A percentile compares a stretch with the other conserved stretches of the same genome.
These are phyloP conservation scores for Rhizomys pruinosus DNA, from an alignment of 2,113 vertebrate genomes.

Conservation along the genomic window DNA sequence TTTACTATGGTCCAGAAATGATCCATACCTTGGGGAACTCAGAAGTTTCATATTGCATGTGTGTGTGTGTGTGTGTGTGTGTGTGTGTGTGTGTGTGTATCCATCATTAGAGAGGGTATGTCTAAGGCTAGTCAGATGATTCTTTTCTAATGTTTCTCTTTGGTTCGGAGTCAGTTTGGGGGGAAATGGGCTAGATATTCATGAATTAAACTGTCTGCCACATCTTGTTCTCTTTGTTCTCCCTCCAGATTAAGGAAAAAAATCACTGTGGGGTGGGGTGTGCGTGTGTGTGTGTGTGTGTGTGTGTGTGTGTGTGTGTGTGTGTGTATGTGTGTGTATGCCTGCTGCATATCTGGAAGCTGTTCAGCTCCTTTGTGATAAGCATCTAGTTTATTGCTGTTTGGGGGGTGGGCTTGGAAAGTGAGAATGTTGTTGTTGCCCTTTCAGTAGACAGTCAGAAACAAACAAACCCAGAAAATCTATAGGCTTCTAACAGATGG, in stretches of 20 bases:
- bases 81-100: too few species aligned
- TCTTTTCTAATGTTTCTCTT: too few species aligned
- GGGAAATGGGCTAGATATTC: not conserved
- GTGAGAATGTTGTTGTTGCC: slow-evolving; percentile 65
- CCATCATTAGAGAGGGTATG: too few species aligned
- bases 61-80: too few species aligned
- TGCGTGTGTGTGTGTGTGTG: not conserved
- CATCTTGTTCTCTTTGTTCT: not conserved
- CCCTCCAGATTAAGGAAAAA: slow-evolving; percentile 45
- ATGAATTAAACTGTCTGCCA: not conserved
- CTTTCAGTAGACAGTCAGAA: slow-evolving; percentile 76
- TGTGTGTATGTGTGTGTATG: not conserved
- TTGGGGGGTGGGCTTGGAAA: slow-evolving; percentile 58
- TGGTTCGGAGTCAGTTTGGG: slow-evolving; percentile 1
- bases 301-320: not conserved
- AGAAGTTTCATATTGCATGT: too few species aligned
- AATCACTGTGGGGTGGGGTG: too few species aligned
- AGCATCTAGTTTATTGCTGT: slow-evolving; percentile 58
- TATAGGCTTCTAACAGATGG: slow-evolving; percentile 80
- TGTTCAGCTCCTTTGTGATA: not conserved
- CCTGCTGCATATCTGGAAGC: slow-evolving; percentile 40
- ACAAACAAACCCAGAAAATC: slow-evolving; percentile 77
- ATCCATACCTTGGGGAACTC: not conserved
- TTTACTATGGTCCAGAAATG: slow-evolving; percentile 25
- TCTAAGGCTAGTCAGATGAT: too few species aligned